phyloP scores from a whole-genome alignment of 2,113 vertebrate genomes.

The Proteles cristata region DNA sequence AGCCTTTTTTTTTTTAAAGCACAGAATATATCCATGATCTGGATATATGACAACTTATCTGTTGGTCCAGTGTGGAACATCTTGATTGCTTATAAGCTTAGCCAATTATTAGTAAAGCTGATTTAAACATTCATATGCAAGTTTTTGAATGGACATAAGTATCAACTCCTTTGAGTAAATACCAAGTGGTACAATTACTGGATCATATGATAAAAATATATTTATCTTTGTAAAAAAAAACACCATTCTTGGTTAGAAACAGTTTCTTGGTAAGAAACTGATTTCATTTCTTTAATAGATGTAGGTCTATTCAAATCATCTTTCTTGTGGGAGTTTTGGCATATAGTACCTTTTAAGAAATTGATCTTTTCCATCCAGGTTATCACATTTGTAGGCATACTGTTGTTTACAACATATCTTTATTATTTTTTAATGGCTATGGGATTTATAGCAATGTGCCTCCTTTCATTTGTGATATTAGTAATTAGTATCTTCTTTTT shows the following conservation, averaged over 20 bases:
- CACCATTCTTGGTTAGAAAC: background rate
- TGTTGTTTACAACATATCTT: too few relatives aligned
- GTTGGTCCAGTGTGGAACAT: background rate
- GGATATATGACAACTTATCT: background rate
- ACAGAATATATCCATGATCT: background rate
- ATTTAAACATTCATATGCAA: background rate
- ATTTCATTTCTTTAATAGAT: background rate
- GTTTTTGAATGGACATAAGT: background rate
- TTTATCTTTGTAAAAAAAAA: background rate
- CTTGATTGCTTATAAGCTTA: background rate
- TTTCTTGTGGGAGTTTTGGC: too few relatives aligned
- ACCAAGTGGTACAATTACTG: background rate
- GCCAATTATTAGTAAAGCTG: background rate
- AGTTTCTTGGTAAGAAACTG: background rate
- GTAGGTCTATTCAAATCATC: background rate
- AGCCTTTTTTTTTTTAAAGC: background rate
- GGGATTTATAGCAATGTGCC: background rate
- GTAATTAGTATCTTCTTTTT: background rate
- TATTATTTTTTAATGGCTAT: background rate
- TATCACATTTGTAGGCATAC: too few relatives aligned
- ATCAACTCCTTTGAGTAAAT: background rate
- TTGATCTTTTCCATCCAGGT: too few relatives aligned
- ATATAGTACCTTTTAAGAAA: background rate
- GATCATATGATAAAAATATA: background rate
- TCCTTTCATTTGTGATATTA: background rate